Evolutionary conservation across 2,888 invertebrate genomes (phyloP).

Genomic region (Trisateles emortualis): DNA sequence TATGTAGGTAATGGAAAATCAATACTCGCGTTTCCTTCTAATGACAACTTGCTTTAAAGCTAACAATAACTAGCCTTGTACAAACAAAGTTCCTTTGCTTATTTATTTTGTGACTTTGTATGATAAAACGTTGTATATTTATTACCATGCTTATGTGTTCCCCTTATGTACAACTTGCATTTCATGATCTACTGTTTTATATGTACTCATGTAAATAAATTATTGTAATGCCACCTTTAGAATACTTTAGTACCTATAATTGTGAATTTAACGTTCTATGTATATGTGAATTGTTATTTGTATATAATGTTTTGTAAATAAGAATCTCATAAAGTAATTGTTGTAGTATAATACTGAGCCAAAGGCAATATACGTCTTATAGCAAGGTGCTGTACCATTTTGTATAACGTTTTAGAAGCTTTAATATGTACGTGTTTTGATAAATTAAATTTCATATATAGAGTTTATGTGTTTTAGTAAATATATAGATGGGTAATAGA

Average conservation of each 20-base stretch:
- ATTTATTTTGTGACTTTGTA: constrained; percentile 34
- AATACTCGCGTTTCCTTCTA: background rate
- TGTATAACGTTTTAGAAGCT: constrained; percentile 72
- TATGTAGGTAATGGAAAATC: no score
- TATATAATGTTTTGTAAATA: constrained; percentile 65
- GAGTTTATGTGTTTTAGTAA: constrained; percentile 38
- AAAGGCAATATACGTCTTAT: constrained; percentile 79
- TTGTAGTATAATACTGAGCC: constrained; percentile 70
- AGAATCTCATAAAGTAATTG: constrained; percentile 66
- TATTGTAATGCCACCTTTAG: constrained; percentile 66
- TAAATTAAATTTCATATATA: constrained; percentile 66
- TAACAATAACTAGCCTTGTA: constrained; percentile 13
- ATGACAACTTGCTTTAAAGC: constrained; percentile 2
- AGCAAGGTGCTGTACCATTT: constrained; percentile 78
- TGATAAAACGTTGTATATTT: background rate
- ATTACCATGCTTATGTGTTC: constrained; percentile 7
- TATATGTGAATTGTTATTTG: constrained; percentile 49
- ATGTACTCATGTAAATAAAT: constrained; percentile 60
- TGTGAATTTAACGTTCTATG: constrained; percentile 37
- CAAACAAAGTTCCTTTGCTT: constrained; percentile 43
- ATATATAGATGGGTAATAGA: constrained; percentile 39
- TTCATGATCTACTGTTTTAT: constrained; percentile 48
- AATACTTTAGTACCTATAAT: constrained; percentile 27
- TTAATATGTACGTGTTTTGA: constrained; percentile 62
- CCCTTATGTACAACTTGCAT: constrained; percentile 49